Evolutionary conservation across 2,113 vertebrate genomes (phyloP), one percentile per base, ranked within the genome.

Genomic region (Pseudorasbora parva): DNA sequence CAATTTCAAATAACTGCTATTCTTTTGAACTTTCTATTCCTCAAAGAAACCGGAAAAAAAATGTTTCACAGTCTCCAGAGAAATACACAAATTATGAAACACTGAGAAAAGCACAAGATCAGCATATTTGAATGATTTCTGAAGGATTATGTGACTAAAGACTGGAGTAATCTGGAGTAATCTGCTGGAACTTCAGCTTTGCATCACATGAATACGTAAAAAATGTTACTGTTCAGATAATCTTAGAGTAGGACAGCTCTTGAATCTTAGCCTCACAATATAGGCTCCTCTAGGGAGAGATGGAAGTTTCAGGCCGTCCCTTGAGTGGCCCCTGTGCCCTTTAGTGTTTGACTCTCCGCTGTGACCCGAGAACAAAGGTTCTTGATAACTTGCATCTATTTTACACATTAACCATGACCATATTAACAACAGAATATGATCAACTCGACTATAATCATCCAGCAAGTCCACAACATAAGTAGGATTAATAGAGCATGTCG

Each of bases 401-500:
- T 66, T 19, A 66, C 7, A 78, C n/a, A 51, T 51, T 51, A 30
- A 74, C 15, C 72, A 74, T 15, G 23, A 10, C 41, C 5, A 10
- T 47, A 14, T 15, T 43, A 84, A 68, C 56, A 51, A 23, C 49
- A 57, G 12, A 41, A 79, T 79, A 73, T 86, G 41, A 64, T 43
- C 25, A 79, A 75, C 45, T 76, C 9, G 9, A 41, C 57, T 54
- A 33, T 73, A 73, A 66, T 79, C 64, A 82, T 77, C 37, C 8
- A 57, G 14, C 37, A 82, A 76, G 57, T 74, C 33, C 47, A 68
- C 23, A 66, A 78, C 64, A 72, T 69, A 72, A 76, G 25, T 27
- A 30, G 69, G 71, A 81, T 87, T 87, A 84, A 84, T 74, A 78
- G 66, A 78, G 74, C 37, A 10, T 82, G 68, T 78, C 78, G 43